Percentiles rank a stretch among this genome's conserved stretches.
phyloP scores from a whole-genome alignment of 2,797 vertebrate genomes.

The Trematomus bernacchii region DNA sequence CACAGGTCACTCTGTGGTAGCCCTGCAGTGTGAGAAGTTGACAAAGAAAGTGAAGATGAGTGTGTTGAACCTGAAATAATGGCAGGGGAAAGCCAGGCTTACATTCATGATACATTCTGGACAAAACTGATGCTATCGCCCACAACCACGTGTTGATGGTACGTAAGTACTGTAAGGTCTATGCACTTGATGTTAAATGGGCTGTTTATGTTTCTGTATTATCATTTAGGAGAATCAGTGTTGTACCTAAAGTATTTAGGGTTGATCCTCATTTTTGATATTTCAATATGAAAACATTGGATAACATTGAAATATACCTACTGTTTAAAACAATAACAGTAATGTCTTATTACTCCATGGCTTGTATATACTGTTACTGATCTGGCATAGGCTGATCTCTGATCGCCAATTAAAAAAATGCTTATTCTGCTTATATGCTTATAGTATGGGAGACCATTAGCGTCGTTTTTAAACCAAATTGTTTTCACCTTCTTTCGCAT shows the following conservation, averaged over 20 bases:
- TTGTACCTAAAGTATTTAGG: background rate
- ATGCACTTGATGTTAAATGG: background rate
- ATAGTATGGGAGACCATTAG: no score
- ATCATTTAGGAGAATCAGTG: background rate
- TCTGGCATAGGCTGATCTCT: no score
- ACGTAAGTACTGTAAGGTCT: no score
- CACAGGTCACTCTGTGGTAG: background rate
- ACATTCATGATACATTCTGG: background rate
- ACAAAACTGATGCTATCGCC: background rate
- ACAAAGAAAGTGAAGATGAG: background rate
- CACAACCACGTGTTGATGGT: background rate
- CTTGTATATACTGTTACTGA: background rate
- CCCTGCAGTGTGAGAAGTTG: background rate
- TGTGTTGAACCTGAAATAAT: background rate
- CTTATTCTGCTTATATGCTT: no score
- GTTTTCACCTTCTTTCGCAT: background rate
- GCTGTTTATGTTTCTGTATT: background rate
- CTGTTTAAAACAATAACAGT: no score
- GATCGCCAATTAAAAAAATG: no score
- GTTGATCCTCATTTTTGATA: no score
- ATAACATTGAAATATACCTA: no score
- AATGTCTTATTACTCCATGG: background rate
- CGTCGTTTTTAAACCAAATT: no score
- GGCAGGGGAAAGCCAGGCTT: background rate
- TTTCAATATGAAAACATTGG: no score